Percentiles rank a stretch among this genome's conserved stretches.
Conservation (phyloP, 2,888 invertebrate species). For the Mimachlamys varia region DNA sequence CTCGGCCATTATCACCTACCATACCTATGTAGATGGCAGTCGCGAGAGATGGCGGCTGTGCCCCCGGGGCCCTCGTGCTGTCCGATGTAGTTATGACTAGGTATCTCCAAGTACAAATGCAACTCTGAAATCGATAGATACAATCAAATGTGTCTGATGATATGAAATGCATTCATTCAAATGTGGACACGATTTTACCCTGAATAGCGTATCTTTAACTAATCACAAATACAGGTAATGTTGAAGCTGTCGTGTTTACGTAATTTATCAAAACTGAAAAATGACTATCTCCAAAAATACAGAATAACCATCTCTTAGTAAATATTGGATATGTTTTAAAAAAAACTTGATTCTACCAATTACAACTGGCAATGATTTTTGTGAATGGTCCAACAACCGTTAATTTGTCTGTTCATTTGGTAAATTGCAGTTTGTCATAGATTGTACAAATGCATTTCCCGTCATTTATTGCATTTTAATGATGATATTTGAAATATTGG, state of each 20-base stretch:
- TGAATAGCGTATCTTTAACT: no score
- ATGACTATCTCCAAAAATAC: no score
- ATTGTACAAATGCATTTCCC: neutral
- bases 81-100: neutral
- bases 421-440: neutral
- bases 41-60: neutral
- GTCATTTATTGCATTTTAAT: constrained; percentile 4
- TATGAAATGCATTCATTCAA: neutral
- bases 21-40: neutral
- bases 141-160: neutral
- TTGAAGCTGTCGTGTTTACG: no score
- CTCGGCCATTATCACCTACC: neutral
- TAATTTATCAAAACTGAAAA: no score
- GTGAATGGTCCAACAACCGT: neutral
- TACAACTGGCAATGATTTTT: neutral
- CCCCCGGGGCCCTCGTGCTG: neutral
- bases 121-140: constrained; percentile 1
- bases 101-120: neutral
- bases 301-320: no score
- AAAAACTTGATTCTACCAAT: no score
- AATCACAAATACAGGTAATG: no score
- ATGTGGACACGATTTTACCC: no score
- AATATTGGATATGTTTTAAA: no score
- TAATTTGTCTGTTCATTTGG: neutral
- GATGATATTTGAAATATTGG: constrained; percentile 7